Evolutionary conservation across 2,888 invertebrate species (phyloP), one percentile per base, ranked within the genome.

Genomic region (Netelia fuscicornis): DNA sequence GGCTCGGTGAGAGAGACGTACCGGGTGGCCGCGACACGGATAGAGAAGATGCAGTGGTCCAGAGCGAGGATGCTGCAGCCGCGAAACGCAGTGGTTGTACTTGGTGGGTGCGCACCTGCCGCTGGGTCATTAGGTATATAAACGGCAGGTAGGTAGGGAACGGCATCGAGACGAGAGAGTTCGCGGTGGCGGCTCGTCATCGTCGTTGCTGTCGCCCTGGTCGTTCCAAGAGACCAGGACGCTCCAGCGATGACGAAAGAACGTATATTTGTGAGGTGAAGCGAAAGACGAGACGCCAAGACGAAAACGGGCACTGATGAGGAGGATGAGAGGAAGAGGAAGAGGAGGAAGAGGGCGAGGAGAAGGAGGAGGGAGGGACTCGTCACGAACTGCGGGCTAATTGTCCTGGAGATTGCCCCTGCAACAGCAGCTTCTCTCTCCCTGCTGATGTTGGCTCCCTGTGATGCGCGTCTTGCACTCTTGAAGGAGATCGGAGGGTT

Each of bases 341-440:
- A 71, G 81, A 60, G 72, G 60, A 52, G 67, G 54, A 64, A 62
- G 54, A 44, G 42, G 70, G 68, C 84, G 60, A 81, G 81, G 77
- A 74, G 84, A 76, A 60, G 87, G 84, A 87, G 88, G 86, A 87
- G 89, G 90, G 91, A 90, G 90, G 92, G 89, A 91, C 90, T 91
- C 92, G 92, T 93, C 93, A 92, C 93, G 92, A 93, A 92, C 91
- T 70, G 87, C 88, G 90, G 91, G 92, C 93, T 93, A 92, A 92
- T 93, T 92, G 92, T 93, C 93, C 91, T 87, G 89, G 89, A 93
- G 92, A 92, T 93, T 92, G 92, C 91, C 89, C 92, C 92, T 88
- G 92, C 90, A 88, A 90, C 90, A 83, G 87, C 87, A 82, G 87
- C 20, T 48, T 48, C 48, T 78, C 64, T 54, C 64, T 70, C 64